Percentiles rank a stretch among this genome's conserved stretches.
These are phyloP conservation scores for Xenopus tropicalis DNA, from an alignment of 2,113 vertebrate genomes.

Conservation along the genomic window DNA sequence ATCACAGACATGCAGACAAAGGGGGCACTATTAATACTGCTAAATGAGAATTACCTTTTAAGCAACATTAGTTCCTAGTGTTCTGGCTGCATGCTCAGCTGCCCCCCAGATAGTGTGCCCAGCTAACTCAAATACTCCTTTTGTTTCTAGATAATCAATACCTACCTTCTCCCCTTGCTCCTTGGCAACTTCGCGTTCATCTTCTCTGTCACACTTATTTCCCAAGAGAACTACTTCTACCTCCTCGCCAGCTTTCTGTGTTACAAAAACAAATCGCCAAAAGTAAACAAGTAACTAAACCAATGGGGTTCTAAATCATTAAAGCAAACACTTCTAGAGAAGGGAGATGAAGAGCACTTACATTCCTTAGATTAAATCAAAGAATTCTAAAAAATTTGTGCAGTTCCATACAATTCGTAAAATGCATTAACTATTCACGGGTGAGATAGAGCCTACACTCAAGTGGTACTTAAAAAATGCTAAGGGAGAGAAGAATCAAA, in stretches of 20 bases:
- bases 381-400: slow-evolving; percentile 7
- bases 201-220: slow-evolving; percentile 69
- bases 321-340: slow-evolving; percentile 11
- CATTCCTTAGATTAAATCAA: slow-evolving; percentile 7
- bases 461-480: too few relatives aligned
- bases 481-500: too few relatives aligned
- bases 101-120: slow-evolving; percentile 38
- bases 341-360: slow-evolving; percentile 34
- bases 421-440: too few relatives aligned
- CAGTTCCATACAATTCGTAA: background rate
- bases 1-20: background rate
- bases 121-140: slow-evolving; percentile 40
- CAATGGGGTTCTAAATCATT: slow-evolving; percentile 9
- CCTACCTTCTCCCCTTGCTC: slow-evolving; percentile 66
- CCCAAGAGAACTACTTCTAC: slow-evolving; percentile 66
- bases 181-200: slow-evolving; percentile 62
- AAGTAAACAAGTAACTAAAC: slow-evolving; percentile 28
- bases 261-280: slow-evolving; percentile 48
- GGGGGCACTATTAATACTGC: slow-evolving; percentile 37
- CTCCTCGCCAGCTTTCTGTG: slow-evolving; percentile 64
- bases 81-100: slow-evolving; percentile 32
- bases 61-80: slow-evolving; percentile 39
- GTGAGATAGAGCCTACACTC: too few relatives aligned
- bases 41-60: slow-evolving; percentile 38
- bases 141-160: slow-evolving; percentile 40